These are phyloP conservation scores for Megaceryle torquata DNA, from an alignment of 2,113 vertebrate genomes.

Conservation along the genomic window DNA sequence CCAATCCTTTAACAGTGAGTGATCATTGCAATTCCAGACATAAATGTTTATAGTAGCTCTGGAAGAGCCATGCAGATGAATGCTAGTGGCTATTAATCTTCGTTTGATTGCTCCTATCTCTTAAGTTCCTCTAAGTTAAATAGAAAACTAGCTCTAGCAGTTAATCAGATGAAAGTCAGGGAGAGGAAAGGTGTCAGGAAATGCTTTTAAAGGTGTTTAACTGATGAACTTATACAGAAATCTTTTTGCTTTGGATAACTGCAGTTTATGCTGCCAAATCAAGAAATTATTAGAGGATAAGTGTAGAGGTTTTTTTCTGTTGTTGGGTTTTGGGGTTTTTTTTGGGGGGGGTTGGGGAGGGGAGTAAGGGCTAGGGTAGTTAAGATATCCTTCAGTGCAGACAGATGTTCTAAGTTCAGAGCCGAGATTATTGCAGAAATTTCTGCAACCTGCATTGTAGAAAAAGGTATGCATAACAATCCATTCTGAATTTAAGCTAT, in stretches of 20 bases:
- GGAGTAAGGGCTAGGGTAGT: background rate
- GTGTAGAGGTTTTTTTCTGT: background rate
- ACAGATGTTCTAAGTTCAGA: background rate
- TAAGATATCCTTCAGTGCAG: background rate
- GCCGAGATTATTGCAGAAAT: background rate
- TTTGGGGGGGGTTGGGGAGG: too few relatives aligned
- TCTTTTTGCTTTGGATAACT: background rate
- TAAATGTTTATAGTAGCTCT: constrained; percentile 47
- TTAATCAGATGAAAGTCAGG: background rate
- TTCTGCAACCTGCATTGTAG: background rate
- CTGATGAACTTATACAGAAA: background rate
- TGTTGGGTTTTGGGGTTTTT: background rate
- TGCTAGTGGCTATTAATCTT: constrained; percentile 11
- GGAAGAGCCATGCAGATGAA: background rate
- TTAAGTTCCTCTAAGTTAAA: constrained; percentile 16
- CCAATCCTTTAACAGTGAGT: background rate
- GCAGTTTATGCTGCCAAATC: background rate
- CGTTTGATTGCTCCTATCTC: background rate
- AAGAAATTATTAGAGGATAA: background rate
- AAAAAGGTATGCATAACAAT: background rate
- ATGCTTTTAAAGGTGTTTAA: background rate
- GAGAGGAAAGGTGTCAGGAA: background rate
- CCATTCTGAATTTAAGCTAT: background rate
- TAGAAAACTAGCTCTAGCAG: background rate
- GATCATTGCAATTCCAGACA: constrained; percentile 12